Base-by-base conservation (phyloP, 2,888 invertebrate genomes). In the Chymomyza caudatula region DNA sequence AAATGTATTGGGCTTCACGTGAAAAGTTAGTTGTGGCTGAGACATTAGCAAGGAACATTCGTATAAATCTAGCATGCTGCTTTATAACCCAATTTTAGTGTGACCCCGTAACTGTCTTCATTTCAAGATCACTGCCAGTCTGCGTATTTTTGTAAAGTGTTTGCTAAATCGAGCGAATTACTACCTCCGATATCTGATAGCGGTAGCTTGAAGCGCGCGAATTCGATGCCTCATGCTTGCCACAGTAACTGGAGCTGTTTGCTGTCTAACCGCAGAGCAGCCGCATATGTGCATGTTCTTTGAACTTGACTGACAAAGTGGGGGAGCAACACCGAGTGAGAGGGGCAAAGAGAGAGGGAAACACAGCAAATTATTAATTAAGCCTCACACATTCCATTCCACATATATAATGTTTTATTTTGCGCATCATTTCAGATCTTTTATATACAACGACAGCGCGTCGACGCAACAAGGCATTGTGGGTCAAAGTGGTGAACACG, bases 371-470 rank as follows among this genome's bases (percentile, higher is more conserved):
- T 37, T 67, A 66, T 72, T 70, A 60, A 63, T 63, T 67, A 71
- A 60, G 66, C 74, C 74, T 68, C 67, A 66, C 71, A 29, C 37
- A 70, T 69, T 37, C 23, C 25, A 61, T 66, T 66, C 73, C 52
- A 72, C 58, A 49, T 63, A 43, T 58, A n/a, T 62, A 8, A 53
- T 15, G 53, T 17, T 51, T 19, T 60, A 4, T 53, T 57, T 60
- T 37, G 56, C 22, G 25, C 29, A 47, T 64, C 63, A 69, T 85
- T 84, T 63, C 82, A 88, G 88, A 88, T 89, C 88, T 66, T 87
- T 88, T 77, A 78, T 85, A 75, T 78, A 82, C 69, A 76, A 88
- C 73, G 77, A 81, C 57, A 73, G 60, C 66, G 63, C 72, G 42
- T 43, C 63, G 25, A 68, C 67, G 55, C 64, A 62, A 61, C 47